A percentile compares a stretch with the other conserved stretches of the same genome.
These are phyloP conservation scores for Paraplagusia blochii DNA, from an alignment of 2,113 vertebrate genomes.

Conservation along the genomic window DNA sequence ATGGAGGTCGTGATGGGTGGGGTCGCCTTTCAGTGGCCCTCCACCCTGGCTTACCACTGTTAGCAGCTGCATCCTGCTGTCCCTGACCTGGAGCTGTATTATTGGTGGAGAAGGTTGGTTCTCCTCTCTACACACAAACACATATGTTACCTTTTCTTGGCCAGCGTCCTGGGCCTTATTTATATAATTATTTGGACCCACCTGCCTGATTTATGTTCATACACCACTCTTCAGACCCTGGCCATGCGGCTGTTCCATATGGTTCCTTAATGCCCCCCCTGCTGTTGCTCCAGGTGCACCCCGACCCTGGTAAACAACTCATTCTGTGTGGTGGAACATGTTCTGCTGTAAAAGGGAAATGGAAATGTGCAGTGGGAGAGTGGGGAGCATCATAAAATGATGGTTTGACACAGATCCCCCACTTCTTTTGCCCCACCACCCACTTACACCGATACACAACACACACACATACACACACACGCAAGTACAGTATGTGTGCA, in stretches of 20 bases:
- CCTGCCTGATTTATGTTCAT: not conserved
- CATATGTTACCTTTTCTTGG: too few species aligned
- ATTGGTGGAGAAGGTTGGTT: too few species aligned
- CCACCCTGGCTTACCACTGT: too few species aligned
- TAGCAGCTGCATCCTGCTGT: too few species aligned
- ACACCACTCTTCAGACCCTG: constrained; percentile 9
- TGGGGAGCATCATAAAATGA: constrained; percentile 8
- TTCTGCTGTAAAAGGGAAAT: constrained; percentile 11
- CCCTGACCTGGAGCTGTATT: too few species aligned
- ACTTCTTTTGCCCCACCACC: not conserved
- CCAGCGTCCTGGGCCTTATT: too few species aligned
- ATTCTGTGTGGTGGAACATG: constrained; percentile 34
- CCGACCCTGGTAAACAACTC: constrained; percentile 44
- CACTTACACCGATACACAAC: not conserved
- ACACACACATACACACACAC: constrained; percentile 8
- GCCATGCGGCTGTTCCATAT: constrained; percentile 27
- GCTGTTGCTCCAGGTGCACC: constrained; percentile 58
- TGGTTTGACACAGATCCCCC: not conserved
- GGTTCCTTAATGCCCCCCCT: constrained; percentile 39
- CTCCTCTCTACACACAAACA: too few species aligned
- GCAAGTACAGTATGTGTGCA: not conserved
- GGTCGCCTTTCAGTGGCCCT: too few species aligned
- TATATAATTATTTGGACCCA: too few species aligned
- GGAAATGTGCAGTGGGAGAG: constrained; percentile 20
- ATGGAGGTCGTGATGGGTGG: too few species aligned